Base-by-base conservation (phyloP, 2,797 vertebrate genomes). In the Pantherophis vulpinus region DNA sequence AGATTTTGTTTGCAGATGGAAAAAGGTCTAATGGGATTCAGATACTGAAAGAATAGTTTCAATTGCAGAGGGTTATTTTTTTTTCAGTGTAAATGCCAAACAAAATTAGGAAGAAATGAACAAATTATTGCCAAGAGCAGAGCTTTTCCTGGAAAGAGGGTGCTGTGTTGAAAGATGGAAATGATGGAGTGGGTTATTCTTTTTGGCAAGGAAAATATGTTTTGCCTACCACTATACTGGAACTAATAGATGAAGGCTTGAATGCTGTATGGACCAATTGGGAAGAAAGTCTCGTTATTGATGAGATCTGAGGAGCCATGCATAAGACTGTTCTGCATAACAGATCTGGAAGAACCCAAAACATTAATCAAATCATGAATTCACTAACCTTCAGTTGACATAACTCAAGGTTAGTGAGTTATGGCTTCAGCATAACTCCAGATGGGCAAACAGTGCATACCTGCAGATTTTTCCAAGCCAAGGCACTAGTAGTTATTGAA, bases 1-100 rank as follows among this genome's bases (percentile, higher is more conserved):
- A 86, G 47, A 89, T 91, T 93, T 86, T 93, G 59, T 83, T 91
- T 93, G 42, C 56, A 58, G 87, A 79, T 89, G 70, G 59, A 93
- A 54, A 91, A 89, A 91, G 59, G 59, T 89, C 87, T 91, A 54
- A 25, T 60, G 90, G 58, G 56, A 93, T 89, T 91, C 87, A 47
- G 70, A 93, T 89, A 89, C 47, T 10, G 25, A 93, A 91, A 86
- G 59, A 70, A 89, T 63, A 56, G 59, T 87, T 91, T 86, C 90
- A 61, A n/a, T 86, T 91, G 66, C 56, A 61, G 37, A 47, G 37
- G 74, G 14, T 27, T 37, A 74, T 29, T 14, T 9, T 3, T 9
- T 32, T 9, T 29, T n/a, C 55, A 47, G n/a, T 56, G 27, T 14
- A 66, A 90, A 86, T 89, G 90, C 86, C 93, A 93, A 93, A 91